phyloP scores from a whole-genome alignment of 2,113 vertebrate species.

The Callorhinus ursinus region DNA sequence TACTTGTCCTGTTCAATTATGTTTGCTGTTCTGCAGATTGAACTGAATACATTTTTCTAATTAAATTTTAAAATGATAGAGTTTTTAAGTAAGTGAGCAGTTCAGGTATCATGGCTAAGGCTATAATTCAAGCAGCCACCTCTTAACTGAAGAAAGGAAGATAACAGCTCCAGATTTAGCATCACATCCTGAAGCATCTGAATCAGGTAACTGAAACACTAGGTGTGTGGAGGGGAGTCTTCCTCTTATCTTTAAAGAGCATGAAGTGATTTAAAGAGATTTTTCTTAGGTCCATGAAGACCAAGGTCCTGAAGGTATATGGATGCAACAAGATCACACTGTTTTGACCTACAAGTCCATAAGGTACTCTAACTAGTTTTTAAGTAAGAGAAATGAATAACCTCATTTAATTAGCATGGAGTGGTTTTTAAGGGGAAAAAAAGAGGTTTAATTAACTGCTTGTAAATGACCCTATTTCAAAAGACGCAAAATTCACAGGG shows the following conservation, averaged over 20 bases:
- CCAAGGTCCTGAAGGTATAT: slow-evolving; percentile 10
- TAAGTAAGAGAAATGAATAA: slow-evolving; percentile 61
- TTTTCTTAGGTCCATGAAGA: slow-evolving; percentile 42
- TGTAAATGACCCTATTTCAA: slow-evolving; percentile 36
- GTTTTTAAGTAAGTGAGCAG: slow-evolving; percentile 33
- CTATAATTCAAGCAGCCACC: slow-evolving; percentile 30
- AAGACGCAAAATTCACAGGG: slow-evolving; percentile 20
- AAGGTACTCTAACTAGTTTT: slow-evolving; percentile 36
- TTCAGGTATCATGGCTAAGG: slow-evolving; percentile 31
- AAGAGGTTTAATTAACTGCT: slow-evolving; percentile 30
- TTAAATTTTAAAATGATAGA: not conserved
- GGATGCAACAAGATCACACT: slow-evolving; percentile 37
- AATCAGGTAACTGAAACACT: slow-evolving; percentile 67
- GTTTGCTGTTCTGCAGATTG: not conserved
- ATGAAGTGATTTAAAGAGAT: slow-evolving; percentile 51
- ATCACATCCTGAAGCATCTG: slow-evolving; percentile 42
- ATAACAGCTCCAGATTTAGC: slow-evolving; percentile 36
- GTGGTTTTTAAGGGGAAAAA: not conserved
- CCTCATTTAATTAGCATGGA: slow-evolving; percentile 39
- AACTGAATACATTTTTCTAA: slow-evolving; percentile 43
- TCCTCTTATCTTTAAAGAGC: slow-evolving; percentile 37
- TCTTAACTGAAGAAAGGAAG: slow-evolving; percentile 39
- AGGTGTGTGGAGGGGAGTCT: not conserved
- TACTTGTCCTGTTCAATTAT: slow-evolving; percentile 10
- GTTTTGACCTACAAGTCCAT: slow-evolving; percentile 43